phyloP scores from a whole-genome alignment of 1,140 invertebrate species.

The Nasonia giraulti region DNA sequence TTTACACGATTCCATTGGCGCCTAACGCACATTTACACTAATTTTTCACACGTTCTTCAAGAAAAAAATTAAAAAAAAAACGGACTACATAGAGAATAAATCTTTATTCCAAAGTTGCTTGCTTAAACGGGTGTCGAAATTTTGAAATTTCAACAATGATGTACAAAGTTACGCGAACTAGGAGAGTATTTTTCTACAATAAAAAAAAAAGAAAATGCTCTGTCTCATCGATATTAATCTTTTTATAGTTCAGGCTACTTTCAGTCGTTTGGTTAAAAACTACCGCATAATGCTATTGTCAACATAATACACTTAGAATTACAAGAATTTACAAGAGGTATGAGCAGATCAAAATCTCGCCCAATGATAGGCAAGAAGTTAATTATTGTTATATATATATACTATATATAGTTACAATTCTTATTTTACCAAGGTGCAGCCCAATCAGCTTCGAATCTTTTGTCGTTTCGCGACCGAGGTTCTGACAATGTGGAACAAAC shows the following conservation, averaged over 20 bases:
- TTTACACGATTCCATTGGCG: neutral
- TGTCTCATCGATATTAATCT: neutral
- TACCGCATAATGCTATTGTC: constrained; percentile 44
- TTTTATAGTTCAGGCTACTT: constrained; percentile 52
- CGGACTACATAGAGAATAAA: neutral
- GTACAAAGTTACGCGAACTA: constrained; percentile 56
- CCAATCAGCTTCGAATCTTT: neutral
- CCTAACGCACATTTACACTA: neutral
- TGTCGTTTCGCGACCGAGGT: neutral
- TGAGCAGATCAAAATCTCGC: constrained; percentile 37
- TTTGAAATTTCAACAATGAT: constrained; percentile 23
- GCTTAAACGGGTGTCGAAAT: constrained; percentile 51
- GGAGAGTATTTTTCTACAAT: constrained; percentile 59
- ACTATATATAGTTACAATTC: constrained; percentile 30
- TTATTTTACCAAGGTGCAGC: constrained; percentile 33
- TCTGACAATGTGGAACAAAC: neutral
- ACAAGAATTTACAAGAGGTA: constrained; percentile 51
- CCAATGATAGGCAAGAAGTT: constrained; percentile 35
- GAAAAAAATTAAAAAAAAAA: neutral
- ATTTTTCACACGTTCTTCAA: neutral
- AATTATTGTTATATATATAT: neutral
- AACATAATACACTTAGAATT: constrained; percentile 51
- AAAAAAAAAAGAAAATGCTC: constrained; percentile 26
- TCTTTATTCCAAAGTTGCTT: constrained; percentile 13
- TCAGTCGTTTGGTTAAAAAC: constrained; percentile 55